Percentiles rank a stretch among this genome's conserved stretches.
These are phyloP conservation scores for Sthenelais limicola DNA, from an alignment of 2,888 invertebrate species.

Conservation along the genomic window DNA sequence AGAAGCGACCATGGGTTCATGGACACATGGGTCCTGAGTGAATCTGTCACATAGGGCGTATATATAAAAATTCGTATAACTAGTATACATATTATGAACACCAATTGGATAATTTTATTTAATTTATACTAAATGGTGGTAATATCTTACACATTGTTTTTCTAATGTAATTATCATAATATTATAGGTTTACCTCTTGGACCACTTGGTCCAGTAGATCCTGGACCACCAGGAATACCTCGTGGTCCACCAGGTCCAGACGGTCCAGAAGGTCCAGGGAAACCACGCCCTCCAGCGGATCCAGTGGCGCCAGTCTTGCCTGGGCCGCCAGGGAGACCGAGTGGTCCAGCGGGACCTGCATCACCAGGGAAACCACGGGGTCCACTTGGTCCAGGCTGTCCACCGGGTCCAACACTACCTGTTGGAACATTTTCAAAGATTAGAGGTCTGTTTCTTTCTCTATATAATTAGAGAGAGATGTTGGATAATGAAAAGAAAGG, in stretches of 20 bases:
- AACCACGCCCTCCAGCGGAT: conserved; percentile 37
- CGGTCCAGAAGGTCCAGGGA: conserved; percentile 41
- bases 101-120: too few relatives aligned
- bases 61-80: too few relatives aligned
- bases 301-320: conserved; percentile 44
- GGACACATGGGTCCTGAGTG: too few relatives aligned
- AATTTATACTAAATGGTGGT: background rate
- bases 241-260: conserved; percentile 36
- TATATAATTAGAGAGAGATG: too few relatives aligned
- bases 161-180: too few relatives aligned
- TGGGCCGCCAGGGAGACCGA: conserved; percentile 17
- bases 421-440: conserved; percentile 35
- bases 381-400: conserved; percentile 39
- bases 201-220: conserved; percentile 42
- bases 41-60: too few relatives aligned
- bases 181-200: conserved; percentile 25
- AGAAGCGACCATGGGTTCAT: too few relatives aligned
- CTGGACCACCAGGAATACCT: conserved; percentile 43
- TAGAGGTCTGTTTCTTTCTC: too few relatives aligned
- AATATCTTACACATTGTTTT: too few relatives aligned
- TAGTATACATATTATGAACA: too few relatives aligned
- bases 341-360: conserved; percentile 38
- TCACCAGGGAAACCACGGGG: conserved; percentile 44
- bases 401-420: conserved; percentile 42
- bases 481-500: too few relatives aligned